phyloP scores from a whole-genome alignment of 2,113 vertebrate species.

The Cariama cristata region DNA sequence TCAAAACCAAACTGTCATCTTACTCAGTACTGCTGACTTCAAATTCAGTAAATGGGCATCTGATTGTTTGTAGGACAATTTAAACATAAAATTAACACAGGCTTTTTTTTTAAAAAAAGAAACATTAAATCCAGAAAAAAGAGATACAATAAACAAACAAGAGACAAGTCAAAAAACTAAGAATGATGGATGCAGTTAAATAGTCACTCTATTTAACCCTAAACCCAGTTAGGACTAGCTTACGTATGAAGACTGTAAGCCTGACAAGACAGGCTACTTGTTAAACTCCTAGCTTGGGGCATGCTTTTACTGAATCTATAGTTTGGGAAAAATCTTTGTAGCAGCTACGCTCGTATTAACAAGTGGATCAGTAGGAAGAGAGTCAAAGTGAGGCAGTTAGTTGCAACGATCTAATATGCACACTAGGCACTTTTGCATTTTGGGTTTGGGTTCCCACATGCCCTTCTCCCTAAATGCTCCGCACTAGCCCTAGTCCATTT shows the following conservation, averaged over 20 bases:
- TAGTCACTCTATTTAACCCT: neutral
- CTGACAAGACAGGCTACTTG: neutral
- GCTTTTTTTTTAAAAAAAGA: neutral
- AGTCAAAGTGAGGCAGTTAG: neutral
- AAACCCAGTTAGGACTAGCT: neutral
- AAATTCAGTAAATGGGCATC: neutral
- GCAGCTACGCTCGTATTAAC: neutral
- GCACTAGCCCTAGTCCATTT: neutral
- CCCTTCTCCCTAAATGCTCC: neutral
- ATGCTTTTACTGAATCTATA: neutral
- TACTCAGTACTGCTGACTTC: neutral
- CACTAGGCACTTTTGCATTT: neutral
- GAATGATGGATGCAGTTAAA: neutral
- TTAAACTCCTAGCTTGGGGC: neutral
- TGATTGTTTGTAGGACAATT: neutral
- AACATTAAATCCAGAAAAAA: neutral
- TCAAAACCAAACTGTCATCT: neutral
- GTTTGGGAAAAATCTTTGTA: neutral
- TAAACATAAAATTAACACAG: neutral
- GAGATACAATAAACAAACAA: neutral
- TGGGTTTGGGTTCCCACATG: neutral
- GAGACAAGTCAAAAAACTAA: neutral
- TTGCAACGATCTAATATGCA: neutral
- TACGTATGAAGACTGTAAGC: neutral
- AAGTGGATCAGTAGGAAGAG: accelerated